Percentiles rank a stretch among this genome's conserved stretches.
phyloP scores from a whole-genome alignment of 2,888 invertebrate genomes.

The Baronia brevicornis region DNA sequence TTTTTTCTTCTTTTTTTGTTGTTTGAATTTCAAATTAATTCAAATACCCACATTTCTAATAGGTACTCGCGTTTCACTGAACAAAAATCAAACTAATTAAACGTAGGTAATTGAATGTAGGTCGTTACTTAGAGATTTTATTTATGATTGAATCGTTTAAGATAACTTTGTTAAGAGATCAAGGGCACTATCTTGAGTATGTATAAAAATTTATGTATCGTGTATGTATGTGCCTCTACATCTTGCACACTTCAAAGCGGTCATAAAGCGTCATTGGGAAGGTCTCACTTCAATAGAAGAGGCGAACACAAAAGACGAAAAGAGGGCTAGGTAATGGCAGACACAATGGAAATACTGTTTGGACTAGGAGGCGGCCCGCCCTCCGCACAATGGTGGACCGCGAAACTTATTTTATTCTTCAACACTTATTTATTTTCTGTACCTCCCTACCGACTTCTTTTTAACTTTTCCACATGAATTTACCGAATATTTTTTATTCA shows the following conservation, averaged over 20 bases:
- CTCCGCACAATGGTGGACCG: conserved; percentile 58
- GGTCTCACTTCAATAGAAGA: conserved; percentile 70
- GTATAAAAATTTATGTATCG: conserved; percentile 27
- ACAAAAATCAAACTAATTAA: too few species aligned
- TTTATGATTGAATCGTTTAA: too few species aligned
- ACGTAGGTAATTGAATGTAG: too few species aligned
- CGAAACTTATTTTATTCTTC: conserved; percentile 66
- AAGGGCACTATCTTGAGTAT: conserved; percentile 10
- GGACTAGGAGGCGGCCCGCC: conserved; percentile 56
- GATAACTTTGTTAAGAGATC: not conserved
- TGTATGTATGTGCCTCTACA: conserved; percentile 38
- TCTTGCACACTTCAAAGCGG: conserved; percentile 66
- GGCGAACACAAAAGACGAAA: conserved; percentile 68
- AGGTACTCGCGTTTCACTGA: too few species aligned
- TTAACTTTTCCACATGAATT: conserved; percentile 39
- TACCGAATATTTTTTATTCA: conserved; percentile 16
- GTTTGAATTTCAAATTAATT: too few species aligned
- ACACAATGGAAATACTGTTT: conserved; percentile 73
- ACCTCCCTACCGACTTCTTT: conserved; percentile 33
- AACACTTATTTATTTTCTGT: conserved; percentile 61
- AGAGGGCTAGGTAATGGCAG: conserved; percentile 72
- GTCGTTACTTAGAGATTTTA: too few species aligned
- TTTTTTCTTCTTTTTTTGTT: too few species aligned
- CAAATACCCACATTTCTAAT: too few species aligned
- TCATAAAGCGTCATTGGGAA: conserved; percentile 69